These are phyloP conservation scores for Eupsittula cactorum DNA, from an alignment of 2,113 vertebrate species.

Conservation along the genomic window DNA sequence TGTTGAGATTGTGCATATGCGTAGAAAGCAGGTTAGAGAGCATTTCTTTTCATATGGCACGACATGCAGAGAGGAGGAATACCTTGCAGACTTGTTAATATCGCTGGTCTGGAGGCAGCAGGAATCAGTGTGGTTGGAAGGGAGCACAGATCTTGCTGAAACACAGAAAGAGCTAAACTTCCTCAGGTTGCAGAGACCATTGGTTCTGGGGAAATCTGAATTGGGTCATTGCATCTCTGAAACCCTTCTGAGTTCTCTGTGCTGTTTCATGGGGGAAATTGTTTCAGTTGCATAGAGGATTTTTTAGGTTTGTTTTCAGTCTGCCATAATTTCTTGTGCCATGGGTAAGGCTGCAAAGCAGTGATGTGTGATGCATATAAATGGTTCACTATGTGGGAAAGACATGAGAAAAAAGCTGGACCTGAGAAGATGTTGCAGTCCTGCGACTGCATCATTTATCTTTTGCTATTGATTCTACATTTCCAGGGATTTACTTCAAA, in stretches of 20 bases:
- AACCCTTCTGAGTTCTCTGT: neutral
- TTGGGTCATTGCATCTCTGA: neutral
- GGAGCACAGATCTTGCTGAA: neutral
- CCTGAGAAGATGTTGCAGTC: neutral
- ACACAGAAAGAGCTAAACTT: neutral
- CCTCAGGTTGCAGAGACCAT: neutral
- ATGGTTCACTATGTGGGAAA: neutral
- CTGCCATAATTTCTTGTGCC: neutral
- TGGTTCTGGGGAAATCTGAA: neutral
- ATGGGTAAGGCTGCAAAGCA: neutral
- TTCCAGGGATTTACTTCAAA: neutral
- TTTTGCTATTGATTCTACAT: neutral
- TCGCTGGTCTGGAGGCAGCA: neutral
- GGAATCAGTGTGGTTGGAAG: neutral
- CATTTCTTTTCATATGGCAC: neutral
- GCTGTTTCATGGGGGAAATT: neutral
- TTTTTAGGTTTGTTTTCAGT: neutral
- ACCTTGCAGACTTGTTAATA: neutral
- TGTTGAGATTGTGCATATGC: neutral
- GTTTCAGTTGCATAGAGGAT: neutral
- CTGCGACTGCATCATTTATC: neutral
- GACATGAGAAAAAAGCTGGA: neutral
- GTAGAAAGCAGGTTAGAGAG: neutral
- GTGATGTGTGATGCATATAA: neutral
- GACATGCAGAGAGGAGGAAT: neutral